Conservation (phyloP, 2,113 vertebrate genomes). For the Ciconia maguari region DNA sequence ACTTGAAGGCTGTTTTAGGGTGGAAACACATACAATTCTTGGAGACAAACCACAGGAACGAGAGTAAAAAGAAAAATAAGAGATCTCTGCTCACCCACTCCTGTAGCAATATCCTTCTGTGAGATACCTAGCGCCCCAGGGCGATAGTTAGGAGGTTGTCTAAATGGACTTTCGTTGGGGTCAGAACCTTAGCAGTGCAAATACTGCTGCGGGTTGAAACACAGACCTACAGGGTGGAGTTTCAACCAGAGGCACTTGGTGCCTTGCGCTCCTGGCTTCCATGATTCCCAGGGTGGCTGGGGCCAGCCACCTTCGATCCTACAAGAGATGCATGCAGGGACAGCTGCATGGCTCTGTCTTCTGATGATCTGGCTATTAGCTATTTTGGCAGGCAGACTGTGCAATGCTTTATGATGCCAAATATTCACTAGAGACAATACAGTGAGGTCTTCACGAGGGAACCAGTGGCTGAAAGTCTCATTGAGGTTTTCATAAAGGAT, state of each 20-base stretch:
- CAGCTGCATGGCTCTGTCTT: background rate
- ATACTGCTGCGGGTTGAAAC: background rate
- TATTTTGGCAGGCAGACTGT: background rate
- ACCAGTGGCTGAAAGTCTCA: background rate
- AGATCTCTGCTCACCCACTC: background rate
- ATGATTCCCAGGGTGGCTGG: background rate
- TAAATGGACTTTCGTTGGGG: background rate
- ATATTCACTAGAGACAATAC: background rate
- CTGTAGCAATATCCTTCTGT: background rate
- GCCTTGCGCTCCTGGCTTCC: background rate
- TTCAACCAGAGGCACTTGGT: background rate
- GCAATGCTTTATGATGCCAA: background rate
- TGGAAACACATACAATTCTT: background rate
- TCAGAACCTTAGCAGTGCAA: background rate
- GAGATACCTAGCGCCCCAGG: fast-evolving
- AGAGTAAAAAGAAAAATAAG: background rate
- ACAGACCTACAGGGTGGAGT: background rate
- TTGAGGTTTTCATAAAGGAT: background rate
- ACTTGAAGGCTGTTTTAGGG: background rate
- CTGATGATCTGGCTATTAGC: background rate
- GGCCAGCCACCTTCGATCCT: background rate
- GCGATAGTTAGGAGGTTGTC: background rate
- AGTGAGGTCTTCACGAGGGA: background rate
- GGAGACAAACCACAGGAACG: background rate
- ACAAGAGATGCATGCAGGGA: background rate